phyloP scores from a whole-genome alignment of 2,797 vertebrate genomes.

The Echeneis naucrates region DNA sequence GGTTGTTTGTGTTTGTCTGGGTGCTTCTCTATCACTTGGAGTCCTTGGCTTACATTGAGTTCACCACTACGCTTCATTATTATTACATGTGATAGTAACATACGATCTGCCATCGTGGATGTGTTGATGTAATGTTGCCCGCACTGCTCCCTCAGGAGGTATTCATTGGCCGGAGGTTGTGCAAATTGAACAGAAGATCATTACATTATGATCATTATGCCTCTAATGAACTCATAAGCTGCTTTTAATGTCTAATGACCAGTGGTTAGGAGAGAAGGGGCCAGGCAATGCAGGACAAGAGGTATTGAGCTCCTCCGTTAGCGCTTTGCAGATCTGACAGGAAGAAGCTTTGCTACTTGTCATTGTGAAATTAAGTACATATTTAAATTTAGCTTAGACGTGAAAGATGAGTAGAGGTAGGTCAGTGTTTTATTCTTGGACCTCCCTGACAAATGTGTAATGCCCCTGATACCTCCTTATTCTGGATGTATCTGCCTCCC shows the following conservation, averaged over 20 bases:
- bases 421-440: conserved; percentile 38
- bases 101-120: conserved; percentile 43
- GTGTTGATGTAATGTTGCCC: conserved; percentile 51
- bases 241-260: conserved; percentile 63
- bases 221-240: conserved; percentile 70
- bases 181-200: conserved; percentile 62
- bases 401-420: conserved; percentile 11
- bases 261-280: conserved; percentile 39
- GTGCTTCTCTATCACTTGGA: conserved; percentile 20
- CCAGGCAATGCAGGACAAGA: conserved; percentile 42
- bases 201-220: conserved; percentile 64
- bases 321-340: conserved; percentile 24
- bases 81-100: conserved; percentile 48
- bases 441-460: conserved; percentile 37
- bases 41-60: conserved; percentile 35
- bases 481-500: conserved; percentile 22
- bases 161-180: conserved; percentile 49
- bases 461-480: conserved; percentile 24
- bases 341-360: conserved; percentile 11
- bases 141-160: conserved; percentile 37
- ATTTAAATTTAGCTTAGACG: conserved; percentile 33
- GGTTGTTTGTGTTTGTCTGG: conserved; percentile 9
- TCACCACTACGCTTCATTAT: conserved; percentile 36
- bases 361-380: conserved; percentile 9
- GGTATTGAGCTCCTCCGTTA: conserved; percentile 22